Percentiles rank a stretch among this genome's conserved stretches.
These are phyloP conservation scores for Ellobium chinense DNA, from an alignment of 2,888 invertebrate species.

Conservation along the genomic window DNA sequence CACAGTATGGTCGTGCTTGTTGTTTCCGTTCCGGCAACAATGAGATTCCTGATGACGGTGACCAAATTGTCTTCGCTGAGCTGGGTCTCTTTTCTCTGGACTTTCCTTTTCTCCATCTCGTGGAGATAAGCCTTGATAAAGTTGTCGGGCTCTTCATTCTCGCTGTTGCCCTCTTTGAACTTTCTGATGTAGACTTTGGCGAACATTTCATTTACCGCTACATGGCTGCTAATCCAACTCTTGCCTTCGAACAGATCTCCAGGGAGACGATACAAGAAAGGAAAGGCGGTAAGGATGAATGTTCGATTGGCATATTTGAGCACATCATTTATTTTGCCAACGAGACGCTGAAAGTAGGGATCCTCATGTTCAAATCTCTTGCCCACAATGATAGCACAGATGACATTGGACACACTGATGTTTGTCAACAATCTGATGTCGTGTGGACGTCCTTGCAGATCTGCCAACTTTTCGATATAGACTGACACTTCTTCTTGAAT, in stretches of 20 bases:
- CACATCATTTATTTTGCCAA: neutral
- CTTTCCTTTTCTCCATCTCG: constrained; percentile 24
- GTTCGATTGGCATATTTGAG: neutral
- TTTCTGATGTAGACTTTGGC: constrained; percentile 45
- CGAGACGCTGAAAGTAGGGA: neutral
- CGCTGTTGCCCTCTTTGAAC: constrained; percentile 36
- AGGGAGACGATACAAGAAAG: constrained; percentile 49
- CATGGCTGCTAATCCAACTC: neutral
- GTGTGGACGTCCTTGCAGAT: constrained; percentile 15
- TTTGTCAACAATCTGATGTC: constrained; percentile 21
- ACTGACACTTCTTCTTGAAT: constrained; percentile 39
- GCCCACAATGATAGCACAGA: constrained; percentile 43
- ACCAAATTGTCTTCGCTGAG: constrained; percentile 15
- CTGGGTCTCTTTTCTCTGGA: neutral
- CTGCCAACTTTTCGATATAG: constrained; percentile 12
- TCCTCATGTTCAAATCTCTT: constrained; percentile 38
- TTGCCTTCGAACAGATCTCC: constrained; percentile 52
- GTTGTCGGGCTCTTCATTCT: constrained; percentile 47
- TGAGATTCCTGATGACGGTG: constrained; percentile 21
- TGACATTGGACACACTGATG: constrained; percentile 38
- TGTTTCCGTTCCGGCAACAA: constrained; percentile 81
- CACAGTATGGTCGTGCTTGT: constrained; percentile 92
- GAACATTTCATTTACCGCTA: constrained; percentile 29
- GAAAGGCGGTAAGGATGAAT: neutral
- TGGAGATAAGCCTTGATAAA: constrained; percentile 56